Percentiles rank a stretch among this genome's conserved stretches.
These are phyloP conservation scores for Microtus montanus DNA, from an alignment of 2,113 vertebrate species.

Conservation along the genomic window DNA sequence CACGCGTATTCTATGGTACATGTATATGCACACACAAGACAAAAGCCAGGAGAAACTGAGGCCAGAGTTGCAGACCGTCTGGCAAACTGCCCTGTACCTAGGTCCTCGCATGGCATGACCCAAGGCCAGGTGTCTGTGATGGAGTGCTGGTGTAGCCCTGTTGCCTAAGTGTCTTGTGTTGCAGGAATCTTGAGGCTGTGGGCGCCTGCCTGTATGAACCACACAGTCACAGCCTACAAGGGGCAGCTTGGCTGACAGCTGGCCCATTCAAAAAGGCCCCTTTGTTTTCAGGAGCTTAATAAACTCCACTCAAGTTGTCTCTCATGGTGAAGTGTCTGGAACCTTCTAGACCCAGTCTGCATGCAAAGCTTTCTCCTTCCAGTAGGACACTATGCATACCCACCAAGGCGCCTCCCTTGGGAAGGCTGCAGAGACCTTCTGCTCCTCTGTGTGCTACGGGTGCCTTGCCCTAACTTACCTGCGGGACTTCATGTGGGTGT, in stretches of 20 bases:
- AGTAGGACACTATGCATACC: background rate
- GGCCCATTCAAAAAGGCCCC: constrained; percentile 18
- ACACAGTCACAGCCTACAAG: background rate
- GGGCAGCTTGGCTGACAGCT: constrained; percentile 6
- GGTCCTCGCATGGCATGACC: background rate
- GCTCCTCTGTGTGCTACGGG: background rate
- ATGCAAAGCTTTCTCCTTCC: background rate
- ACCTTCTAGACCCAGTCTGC: constrained; percentile 25
- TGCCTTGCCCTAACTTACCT: background rate
- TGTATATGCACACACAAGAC: background rate
- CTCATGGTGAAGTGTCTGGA: constrained; percentile 75
- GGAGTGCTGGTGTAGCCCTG: background rate
- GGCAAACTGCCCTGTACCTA: background rate
- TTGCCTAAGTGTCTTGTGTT: background rate
- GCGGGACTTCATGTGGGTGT: background rate
- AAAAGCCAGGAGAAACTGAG: background rate
- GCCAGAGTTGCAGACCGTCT: background rate
- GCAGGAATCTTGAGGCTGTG: too few relatives aligned
- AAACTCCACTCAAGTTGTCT: constrained; percentile 65
- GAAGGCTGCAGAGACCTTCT: background rate
- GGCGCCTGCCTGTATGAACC: background rate
- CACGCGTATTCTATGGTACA: too few relatives aligned
- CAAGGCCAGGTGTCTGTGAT: background rate
- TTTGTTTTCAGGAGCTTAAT: constrained; percentile 75
- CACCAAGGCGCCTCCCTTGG: background rate